Evolutionary conservation across 2,888 invertebrate genomes (phyloP), one percentile per base, ranked within the genome.

Genomic region (Sussaba pulchella): DNA sequence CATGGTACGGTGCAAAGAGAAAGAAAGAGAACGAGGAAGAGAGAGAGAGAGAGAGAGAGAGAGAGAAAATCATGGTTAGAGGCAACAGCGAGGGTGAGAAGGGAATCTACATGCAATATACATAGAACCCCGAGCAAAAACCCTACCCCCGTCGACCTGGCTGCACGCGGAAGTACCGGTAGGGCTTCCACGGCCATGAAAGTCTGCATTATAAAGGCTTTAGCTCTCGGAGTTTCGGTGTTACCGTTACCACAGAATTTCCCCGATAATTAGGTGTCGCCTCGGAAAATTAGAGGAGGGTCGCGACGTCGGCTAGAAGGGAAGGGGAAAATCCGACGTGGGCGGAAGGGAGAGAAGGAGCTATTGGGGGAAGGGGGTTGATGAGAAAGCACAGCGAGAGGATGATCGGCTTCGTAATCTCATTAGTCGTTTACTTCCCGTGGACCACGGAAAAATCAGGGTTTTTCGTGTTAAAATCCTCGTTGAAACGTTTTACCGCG

Each of bases 251-350:
- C 73, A 73, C 78, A 43, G 69, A 85, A 89, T 88, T 88, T 88
- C 86, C 81, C 85, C 87, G 87, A 89, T 89, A 89, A 89, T 89
- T 88, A 89, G 88, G 87, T 88, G 88, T 88, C 89, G 84, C 82
- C 82, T 83, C 78, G 85, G 86, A 86, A 87, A 87, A 88, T 89
- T 87, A 86, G 75, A 31, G 63, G 36, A 21, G 47, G 21, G 39
- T 39, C 19, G 12, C 26, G 76, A 47, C 66, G 31, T 52, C 43
- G 31, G 50, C 69, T 76, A 61, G 63, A 69, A 67, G 39, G 31
- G 59, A 31, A 59, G 57, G 24, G 8, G 36, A 4, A 26, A 31
- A 31, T 6, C 4, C 31, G 31, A 31, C 31, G 31, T 31, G 31
- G 31, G 43, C 36, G 39, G 24, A 21, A 31, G 19, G n/a, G n/a